A percentile compares a stretch with the other conserved stretches of the same genome.
These are phyloP conservation scores for Alouatta palliata DNA, from an alignment of 2,113 vertebrate genomes.

Conservation along the genomic window DNA sequence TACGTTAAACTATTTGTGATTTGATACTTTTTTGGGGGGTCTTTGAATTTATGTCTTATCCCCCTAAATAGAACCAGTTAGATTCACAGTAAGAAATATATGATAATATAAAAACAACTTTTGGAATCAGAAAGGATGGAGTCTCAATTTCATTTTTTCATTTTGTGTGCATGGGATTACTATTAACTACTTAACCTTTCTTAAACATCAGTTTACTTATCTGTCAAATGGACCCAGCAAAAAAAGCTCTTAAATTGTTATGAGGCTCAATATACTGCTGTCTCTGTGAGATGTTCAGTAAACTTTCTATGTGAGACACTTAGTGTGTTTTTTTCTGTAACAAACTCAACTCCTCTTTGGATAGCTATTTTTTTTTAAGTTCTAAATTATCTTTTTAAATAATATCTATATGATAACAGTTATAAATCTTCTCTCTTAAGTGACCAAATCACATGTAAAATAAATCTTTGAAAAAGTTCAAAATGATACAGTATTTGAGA, in stretches of 20 bases:
- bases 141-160: neutral
- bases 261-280: neutral
- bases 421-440: neutral
- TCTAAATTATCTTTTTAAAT: neutral
- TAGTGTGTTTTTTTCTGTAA: neutral
- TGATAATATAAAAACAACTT: neutral
- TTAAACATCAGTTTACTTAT: neutral
- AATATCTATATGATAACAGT: neutral
- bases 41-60: neutral
- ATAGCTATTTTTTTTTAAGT: neutral
- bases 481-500: conserved; percentile 39
- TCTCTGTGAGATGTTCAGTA: neutral
- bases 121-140: neutral
- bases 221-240: neutral
- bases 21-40: neutral
- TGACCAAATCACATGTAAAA: conserved; percentile 35
- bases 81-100: neutral
- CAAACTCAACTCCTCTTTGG: neutral
- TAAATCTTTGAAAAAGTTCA: conserved; percentile 30
- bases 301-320: neutral
- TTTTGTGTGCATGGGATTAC: neutral
- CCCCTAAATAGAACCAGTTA: neutral
- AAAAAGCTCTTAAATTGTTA: neutral
- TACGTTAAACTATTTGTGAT: neutral
- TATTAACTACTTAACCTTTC: neutral